Evolutionary conservation across 2,888 invertebrate genomes (phyloP).

Genomic region (Idaea dimidiata): DNA sequence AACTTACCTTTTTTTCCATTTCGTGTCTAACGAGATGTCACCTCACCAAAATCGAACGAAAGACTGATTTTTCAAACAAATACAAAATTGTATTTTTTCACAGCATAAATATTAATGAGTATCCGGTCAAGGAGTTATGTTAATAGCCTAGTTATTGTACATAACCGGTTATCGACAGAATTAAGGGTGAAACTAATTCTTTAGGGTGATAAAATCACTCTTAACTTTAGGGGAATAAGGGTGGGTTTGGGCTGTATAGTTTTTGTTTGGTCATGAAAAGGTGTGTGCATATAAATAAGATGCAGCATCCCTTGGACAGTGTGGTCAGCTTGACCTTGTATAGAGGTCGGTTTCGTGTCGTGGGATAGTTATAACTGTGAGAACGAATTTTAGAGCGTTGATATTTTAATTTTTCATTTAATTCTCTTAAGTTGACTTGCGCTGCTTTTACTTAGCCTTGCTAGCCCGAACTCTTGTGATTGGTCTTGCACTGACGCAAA

Average conservation of each 20-base stretch:
- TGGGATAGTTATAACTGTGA: slow-evolving; percentile 48
- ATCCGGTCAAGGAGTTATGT: slow-evolving; percentile 78
- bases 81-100: slow-evolving; percentile 22
- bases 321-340: slow-evolving; percentile 66
- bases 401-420: background rate
- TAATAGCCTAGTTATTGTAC: slow-evolving; percentile 70
- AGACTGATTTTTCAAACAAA: slow-evolving; percentile 26
- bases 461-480: too few species aligned
- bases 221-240: slow-evolving; percentile 30
- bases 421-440: background rate
- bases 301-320: slow-evolving; percentile 70
- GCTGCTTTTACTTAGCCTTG: too few species aligned
- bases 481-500: too few species aligned
- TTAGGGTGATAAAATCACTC: slow-evolving; percentile 5
- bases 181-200: slow-evolving; percentile 57
- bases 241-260: slow-evolving; percentile 25
- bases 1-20: slow-evolving; percentile 11
- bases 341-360: slow-evolving; percentile 51
- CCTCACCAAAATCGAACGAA: slow-evolving; percentile 23
- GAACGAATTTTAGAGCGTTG: background rate
- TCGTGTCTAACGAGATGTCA: slow-evolving; percentile 16
- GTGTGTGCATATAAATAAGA: slow-evolving; percentile 76
- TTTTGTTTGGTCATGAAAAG: slow-evolving; percentile 47
- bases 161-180: slow-evolving; percentile 65
- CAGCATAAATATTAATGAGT: slow-evolving; percentile 71